These are phyloP conservation scores for Syrphus vitripennis DNA, from an alignment of 2,888 invertebrate genomes.

Conservation along the genomic window DNA sequence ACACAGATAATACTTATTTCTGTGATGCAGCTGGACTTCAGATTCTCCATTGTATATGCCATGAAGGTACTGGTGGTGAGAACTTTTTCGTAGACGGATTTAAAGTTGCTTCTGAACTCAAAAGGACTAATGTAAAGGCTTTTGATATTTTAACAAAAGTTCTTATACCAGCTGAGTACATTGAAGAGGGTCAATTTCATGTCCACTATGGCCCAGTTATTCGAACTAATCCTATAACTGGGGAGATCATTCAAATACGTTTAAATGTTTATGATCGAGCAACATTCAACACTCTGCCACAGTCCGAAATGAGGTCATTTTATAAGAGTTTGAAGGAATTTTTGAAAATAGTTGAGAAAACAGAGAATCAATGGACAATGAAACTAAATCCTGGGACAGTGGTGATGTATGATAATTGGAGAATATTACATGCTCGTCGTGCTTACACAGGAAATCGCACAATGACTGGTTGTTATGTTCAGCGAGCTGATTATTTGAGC, in stretches of 20 bases:
- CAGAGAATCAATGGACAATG: constrained; percentile 83
- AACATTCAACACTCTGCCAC: constrained; percentile 83
- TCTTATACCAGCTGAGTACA: constrained; percentile 85
- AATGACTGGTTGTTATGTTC: constrained; percentile 88
- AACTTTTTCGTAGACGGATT: constrained; percentile 89
- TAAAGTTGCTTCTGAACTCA: constrained; percentile 84
- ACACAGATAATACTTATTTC: constrained; percentile 91
- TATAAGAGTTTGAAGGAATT: constrained; percentile 84
- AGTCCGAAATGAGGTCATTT: constrained; percentile 83
- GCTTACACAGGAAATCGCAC: constrained; percentile 86
- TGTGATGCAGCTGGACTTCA: constrained; percentile 87
- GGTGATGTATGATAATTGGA: constrained; percentile 89
- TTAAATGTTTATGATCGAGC: constrained; percentile 90
- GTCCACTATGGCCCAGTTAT: constrained; percentile 84
- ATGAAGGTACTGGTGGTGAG: constrained; percentile 86
- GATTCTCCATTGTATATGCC: constrained; percentile 84
- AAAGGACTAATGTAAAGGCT: constrained; percentile 82
- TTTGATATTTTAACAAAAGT: constrained; percentile 84
- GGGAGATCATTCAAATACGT: constrained; percentile 85
- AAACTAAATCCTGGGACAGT: constrained; percentile 87
- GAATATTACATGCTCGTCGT: constrained; percentile 88
- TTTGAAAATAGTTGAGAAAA: constrained; percentile 82
- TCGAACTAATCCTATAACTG: constrained; percentile 82
- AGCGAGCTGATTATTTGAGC: constrained; percentile 86
- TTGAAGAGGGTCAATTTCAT: constrained; percentile 85